Evolutionary conservation across 2,113 vertebrate genomes (phyloP).

Genomic region (Parus major): DNA sequence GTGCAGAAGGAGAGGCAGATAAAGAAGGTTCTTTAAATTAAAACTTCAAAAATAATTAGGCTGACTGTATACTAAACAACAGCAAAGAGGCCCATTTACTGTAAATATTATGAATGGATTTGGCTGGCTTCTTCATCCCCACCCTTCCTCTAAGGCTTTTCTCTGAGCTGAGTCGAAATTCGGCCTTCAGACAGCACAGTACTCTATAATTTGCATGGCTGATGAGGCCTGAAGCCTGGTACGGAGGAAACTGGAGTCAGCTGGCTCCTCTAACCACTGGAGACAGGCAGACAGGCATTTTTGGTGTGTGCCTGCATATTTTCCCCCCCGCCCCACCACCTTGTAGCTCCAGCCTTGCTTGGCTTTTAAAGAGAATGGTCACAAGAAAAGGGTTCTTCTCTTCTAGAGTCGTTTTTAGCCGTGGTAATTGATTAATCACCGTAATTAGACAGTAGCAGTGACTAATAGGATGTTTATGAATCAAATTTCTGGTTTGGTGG

Average conservation of each 20-base stretch:
- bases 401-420: neutral
- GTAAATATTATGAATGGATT: conserved; percentile 83
- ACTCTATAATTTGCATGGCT: conserved; percentile 85
- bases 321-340: neutral
- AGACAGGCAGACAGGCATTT: conserved; percentile 73
- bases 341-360: conserved; percentile 1
- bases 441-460: conserved; percentile 45
- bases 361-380: conserved; percentile 29
- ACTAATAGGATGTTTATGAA: conserved; percentile 57
- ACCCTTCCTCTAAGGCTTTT: conserved; percentile 79
- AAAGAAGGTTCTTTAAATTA: conserved; percentile 34
- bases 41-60: conserved; percentile 69
- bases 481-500: conserved; percentile 30
- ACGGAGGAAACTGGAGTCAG: conserved; percentile 74
- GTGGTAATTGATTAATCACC: conserved; percentile 55
- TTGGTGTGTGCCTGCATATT: conserved; percentile 62
- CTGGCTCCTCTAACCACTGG: conserved; percentile 69
- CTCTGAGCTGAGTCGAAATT: conserved; percentile 68
- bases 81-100: conserved; percentile 77
- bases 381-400: neutral
- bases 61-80: conserved; percentile 67
- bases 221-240: conserved; percentile 71
- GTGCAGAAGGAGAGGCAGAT: neutral
- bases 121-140: conserved; percentile 73
- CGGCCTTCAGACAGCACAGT: conserved; percentile 68